phyloP scores from a whole-genome alignment of 2,113 vertebrate species.

The Hyla sarda region DNA sequence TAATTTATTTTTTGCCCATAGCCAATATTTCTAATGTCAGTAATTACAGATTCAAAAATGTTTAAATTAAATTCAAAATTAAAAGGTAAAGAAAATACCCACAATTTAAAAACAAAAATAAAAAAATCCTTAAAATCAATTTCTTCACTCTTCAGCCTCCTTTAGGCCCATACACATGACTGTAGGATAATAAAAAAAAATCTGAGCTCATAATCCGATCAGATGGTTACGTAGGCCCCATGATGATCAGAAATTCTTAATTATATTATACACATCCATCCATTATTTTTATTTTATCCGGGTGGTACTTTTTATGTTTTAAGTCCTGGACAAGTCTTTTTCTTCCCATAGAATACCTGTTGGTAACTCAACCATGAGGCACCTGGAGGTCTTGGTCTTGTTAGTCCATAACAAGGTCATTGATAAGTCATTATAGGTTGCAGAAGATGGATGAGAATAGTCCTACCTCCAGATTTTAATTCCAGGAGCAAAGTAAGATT shows the following conservation, averaged over 20 bases:
- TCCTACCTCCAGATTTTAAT: slow-evolving; percentile 67
- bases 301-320: neutral
- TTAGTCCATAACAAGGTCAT: slow-evolving; percentile 34
- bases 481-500: slow-evolving; percentile 58
- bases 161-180: neutral
- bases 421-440: slow-evolving; percentile 14
- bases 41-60: neutral
- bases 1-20: neutral
- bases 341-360: neutral
- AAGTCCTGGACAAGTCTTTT: slow-evolving; percentile 6
- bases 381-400: slow-evolving; percentile 52
- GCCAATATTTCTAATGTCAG: neutral
- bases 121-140: neutral
- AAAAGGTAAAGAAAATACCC: neutral
- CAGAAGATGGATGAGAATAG: slow-evolving; percentile 57
- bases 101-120: too few species aligned
- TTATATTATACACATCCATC: neutral
- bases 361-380: slow-evolving; percentile 59
- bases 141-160: neutral
- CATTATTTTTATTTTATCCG: neutral
- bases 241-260: slow-evolving; percentile 4
- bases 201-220: slow-evolving; percentile 18
- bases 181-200: neutral
- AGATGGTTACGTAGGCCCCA: slow-evolving; percentile 11
- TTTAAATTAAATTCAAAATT: neutral